These are phyloP conservation scores for Epizoanthus rinbou DNA, from an alignment of 92 coral and sea anemone species.

Conservation along the genomic window DNA sequence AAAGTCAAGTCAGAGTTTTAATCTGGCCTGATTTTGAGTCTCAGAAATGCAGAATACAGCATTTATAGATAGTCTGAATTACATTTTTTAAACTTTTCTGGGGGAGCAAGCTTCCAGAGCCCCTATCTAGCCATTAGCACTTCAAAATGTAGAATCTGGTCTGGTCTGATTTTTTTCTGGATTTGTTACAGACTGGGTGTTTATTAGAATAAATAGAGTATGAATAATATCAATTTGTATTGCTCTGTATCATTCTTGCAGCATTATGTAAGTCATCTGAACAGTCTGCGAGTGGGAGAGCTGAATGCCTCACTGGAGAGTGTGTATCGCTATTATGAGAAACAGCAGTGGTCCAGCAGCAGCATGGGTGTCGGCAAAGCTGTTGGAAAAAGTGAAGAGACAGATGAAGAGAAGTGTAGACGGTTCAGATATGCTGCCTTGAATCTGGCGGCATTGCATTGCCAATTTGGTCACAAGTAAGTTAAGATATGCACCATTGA, in stretches of 20 bases:
- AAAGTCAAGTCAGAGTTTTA: no score
- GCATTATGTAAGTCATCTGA: slow-evolving; percentile 92
- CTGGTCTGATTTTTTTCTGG: no score
- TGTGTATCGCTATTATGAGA: slow-evolving; percentile 94
- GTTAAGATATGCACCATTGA: slow-evolving; percentile 81
- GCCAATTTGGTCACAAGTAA: slow-evolving; percentile 93
- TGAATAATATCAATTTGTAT: no score
- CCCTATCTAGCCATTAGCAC: no score
- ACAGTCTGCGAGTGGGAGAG: slow-evolving; percentile 84
- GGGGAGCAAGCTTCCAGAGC: not conserved
- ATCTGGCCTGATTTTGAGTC: no score
- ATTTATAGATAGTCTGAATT: no score
- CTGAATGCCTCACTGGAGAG: slow-evolving; percentile 89
- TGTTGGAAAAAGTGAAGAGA: slow-evolving; percentile 61
- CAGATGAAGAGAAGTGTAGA: slow-evolving; percentile 81
- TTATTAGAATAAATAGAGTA: no score
- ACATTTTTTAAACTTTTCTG: not conserved
- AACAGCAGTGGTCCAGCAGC: slow-evolving; percentile 82
- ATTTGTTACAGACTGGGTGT: not conserved
- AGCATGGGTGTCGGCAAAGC: slow-evolving; percentile 50
- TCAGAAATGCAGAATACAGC: not conserved
- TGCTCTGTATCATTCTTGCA: slow-evolving; percentile 11
- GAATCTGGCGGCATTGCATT: slow-evolving; percentile 87
- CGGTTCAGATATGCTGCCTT: slow-evolving; percentile 97
- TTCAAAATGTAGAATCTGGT: no score